Evolutionary conservation across 1,140 invertebrate genomes (phyloP).

Genomic region (Trichomalopsis sarcophagae): DNA sequence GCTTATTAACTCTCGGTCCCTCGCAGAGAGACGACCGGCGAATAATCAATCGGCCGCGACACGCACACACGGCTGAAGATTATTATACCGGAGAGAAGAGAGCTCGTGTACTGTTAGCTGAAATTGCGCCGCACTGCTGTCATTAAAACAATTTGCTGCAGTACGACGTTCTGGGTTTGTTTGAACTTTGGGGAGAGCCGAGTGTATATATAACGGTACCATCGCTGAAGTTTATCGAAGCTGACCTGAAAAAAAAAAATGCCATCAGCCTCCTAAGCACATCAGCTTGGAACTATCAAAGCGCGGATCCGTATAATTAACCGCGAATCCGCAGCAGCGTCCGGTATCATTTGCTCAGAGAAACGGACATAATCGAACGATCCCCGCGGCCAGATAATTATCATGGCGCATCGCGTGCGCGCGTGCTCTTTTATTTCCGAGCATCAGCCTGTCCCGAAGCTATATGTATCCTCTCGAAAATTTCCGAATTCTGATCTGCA

Average conservation of each 20-base stretch:
- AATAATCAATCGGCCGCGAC: conserved; percentile 33
- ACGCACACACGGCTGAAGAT: not conserved
- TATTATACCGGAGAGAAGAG: not conserved
- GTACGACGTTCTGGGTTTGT: not conserved
- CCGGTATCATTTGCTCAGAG: conserved; percentile 5
- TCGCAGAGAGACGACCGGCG: too few relatives aligned
- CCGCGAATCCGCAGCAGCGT: not conserved
- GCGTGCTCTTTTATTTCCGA: not conserved
- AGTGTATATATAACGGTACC: too few relatives aligned
- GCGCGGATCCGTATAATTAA: not conserved
- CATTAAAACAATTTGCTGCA: not conserved
- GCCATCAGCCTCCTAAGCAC: not conserved
- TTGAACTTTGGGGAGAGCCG: not conserved
- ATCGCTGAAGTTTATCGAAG: too few relatives aligned
- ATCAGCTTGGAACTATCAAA: not conserved
- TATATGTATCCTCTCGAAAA: not conserved
- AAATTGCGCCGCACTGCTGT: not conserved
- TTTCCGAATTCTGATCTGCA: not conserved
- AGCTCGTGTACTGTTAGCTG: not conserved
- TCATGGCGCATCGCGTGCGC: conserved; percentile 25
- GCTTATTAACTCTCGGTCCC: conserved; percentile 22
- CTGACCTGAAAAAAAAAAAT: too few relatives aligned
- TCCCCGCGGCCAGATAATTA: conserved; percentile 30
- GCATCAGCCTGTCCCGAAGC: not conserved
- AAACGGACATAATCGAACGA: not conserved